Percentiles rank a stretch among this genome's conserved stretches.
These are phyloP conservation scores for Rhineura floridana DNA, from an alignment of 2,113 vertebrate species.

Conservation along the genomic window DNA sequence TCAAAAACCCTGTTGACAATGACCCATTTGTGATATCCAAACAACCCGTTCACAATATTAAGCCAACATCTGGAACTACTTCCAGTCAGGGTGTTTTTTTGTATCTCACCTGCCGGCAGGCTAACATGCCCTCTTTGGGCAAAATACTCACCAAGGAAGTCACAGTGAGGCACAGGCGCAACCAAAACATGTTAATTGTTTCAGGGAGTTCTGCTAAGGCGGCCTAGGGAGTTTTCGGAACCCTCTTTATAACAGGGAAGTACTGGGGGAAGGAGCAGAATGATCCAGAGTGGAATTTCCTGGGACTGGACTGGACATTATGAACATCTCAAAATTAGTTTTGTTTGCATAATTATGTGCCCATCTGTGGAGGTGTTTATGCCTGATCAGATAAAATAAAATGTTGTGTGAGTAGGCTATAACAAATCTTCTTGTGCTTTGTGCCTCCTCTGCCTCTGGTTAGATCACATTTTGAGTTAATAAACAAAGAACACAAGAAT, in stretches of 20 bases:
- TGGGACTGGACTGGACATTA: not conserved
- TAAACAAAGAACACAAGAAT: not conserved
- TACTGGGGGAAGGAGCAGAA: conserved; percentile 4
- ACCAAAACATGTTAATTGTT: not conserved
- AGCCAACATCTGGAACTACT: too few relatives aligned
- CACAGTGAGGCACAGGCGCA: not conserved
- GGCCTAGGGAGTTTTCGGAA: not conserved
- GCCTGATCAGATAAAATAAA: not conserved
- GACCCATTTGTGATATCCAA: too few relatives aligned
- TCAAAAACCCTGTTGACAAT: too few relatives aligned
- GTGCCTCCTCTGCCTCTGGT: not conserved
- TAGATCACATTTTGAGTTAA: not conserved
- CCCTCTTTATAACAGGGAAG: not conserved
- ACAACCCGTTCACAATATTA: too few relatives aligned
- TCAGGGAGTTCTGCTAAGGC: not conserved
- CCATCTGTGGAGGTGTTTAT: not conserved
- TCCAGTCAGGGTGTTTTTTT: too few relatives aligned
- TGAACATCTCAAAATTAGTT: conserved; percentile 8
- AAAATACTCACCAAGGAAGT: conserved; percentile 14
- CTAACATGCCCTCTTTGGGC: not conserved
- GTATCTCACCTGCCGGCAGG: not conserved
- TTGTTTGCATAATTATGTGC: not conserved
- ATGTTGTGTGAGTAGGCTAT: not conserved
- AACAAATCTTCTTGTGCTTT: conserved; percentile 7
- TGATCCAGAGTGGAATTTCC: not conserved